Evolutionary conservation across 2,113 vertebrate species (phyloP).

Genomic region (Pelodiscus sinensis): DNA sequence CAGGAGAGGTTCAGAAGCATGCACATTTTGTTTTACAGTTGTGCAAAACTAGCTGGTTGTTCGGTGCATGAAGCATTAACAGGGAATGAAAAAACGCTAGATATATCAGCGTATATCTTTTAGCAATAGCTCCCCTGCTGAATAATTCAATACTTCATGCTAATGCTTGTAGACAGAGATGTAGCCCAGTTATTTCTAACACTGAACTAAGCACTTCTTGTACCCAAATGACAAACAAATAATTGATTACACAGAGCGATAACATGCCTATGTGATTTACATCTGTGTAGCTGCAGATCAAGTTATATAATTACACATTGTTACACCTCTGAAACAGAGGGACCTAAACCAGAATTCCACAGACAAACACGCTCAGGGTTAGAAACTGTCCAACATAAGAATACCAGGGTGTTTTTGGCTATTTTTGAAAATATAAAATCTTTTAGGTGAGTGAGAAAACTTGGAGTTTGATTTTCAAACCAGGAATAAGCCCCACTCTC

Average conservation of each 20-base stretch:
- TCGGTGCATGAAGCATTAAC: neutral
- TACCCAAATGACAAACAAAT: conserved; percentile 65
- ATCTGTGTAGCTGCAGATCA: conserved; percentile 37
- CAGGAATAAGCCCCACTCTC: neutral
- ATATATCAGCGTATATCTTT: neutral
- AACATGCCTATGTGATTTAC: conserved; percentile 44
- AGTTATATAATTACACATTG: conserved; percentile 28
- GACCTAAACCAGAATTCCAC: conserved; percentile 6
- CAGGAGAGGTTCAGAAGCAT: neutral
- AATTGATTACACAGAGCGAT: conserved; percentile 62
- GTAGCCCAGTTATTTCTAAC: conserved; percentile 25
- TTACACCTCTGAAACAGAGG: neutral
- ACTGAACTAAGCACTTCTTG: conserved; percentile 1
- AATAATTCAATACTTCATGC: conserved; percentile 19
- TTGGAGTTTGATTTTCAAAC: neutral
- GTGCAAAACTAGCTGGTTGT: neutral
- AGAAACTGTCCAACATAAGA: conserved; percentile 10
- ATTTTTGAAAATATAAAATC: neutral
- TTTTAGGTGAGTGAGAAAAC: neutral
- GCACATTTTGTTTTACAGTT: neutral
- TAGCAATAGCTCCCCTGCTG: neutral
- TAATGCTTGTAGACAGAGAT: neutral
- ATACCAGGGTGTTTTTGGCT: neutral
- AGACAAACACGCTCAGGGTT: neutral
- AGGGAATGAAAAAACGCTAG: neutral